Conservation (phyloP, 2,888 invertebrate genomes). For the Caenorhabditis sulstoni region DNA sequence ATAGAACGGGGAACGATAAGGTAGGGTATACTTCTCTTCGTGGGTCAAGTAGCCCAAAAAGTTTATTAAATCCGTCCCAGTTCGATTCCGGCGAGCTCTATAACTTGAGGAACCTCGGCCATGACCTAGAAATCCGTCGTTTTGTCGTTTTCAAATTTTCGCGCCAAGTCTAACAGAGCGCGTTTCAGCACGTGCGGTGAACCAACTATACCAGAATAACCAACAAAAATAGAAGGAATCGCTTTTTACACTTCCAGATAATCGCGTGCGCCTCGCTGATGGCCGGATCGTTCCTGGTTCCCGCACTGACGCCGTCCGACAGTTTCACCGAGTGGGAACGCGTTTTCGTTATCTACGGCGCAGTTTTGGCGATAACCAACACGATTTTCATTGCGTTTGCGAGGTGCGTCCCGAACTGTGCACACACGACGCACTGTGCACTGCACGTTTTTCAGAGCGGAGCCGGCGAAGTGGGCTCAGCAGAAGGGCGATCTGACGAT, state of each 20-base stretch:
- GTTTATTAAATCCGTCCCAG: too few relatives aligned
- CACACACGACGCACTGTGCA: neutral
- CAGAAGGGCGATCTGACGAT: constrained; percentile 49
- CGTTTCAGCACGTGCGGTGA: too few relatives aligned
- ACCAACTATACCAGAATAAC: too few relatives aligned
- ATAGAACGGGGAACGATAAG: too few relatives aligned
- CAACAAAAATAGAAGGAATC: too few relatives aligned
- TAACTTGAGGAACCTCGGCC: too few relatives aligned
- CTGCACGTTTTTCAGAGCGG: constrained; percentile 46
- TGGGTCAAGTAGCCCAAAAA: too few relatives aligned
- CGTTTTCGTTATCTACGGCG: constrained; percentile 67
- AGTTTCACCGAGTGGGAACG: constrained; percentile 65
- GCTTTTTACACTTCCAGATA: constrained; percentile 60
- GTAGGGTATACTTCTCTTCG: too few relatives aligned
- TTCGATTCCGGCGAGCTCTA: too few relatives aligned
- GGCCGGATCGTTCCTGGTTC: constrained; percentile 71
- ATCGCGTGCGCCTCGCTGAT: constrained; percentile 67
- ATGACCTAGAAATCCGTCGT: too few relatives aligned
- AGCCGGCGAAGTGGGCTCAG: constrained; percentile 62
- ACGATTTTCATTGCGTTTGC: constrained; percentile 62
- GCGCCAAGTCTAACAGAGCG: too few relatives aligned
- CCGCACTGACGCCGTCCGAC: constrained; percentile 65
- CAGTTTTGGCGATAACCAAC: constrained; percentile 58
- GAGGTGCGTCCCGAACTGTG: constrained; percentile 9
- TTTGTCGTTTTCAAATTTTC: too few relatives aligned